phyloP scores from a whole-genome alignment of 1,140 invertebrate species.

The Lordiphosa collinella region DNA sequence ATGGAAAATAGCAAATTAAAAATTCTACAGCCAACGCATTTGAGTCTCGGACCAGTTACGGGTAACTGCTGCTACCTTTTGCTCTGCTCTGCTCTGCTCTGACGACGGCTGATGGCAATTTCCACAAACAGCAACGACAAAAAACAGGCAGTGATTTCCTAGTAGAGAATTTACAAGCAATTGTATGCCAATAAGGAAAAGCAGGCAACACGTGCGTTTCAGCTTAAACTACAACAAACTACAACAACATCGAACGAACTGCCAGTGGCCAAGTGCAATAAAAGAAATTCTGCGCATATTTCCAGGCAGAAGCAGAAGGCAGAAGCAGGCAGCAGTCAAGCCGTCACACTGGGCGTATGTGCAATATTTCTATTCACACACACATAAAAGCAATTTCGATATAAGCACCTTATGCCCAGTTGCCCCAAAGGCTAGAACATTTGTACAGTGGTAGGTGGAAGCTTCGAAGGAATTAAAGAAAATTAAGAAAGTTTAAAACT shows the following conservation, averaged over 20 bases:
- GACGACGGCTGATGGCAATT: constrained; percentile 56
- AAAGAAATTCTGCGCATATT: constrained; percentile 71
- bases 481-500: not conserved
- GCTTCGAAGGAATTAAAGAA: not conserved
- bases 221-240: constrained; percentile 16
- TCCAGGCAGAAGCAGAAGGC: constrained; percentile 31
- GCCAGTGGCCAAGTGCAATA: constrained; percentile 61
- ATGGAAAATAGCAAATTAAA: constrained; percentile 57
- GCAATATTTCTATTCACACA: constrained; percentile 32
- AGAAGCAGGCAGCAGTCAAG: constrained; percentile 35
- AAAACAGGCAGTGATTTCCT: constrained; percentile 41
- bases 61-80: not conserved
- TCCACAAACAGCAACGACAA: constrained; percentile 22
- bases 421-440: constrained; percentile 21
- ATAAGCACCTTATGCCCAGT: constrained; percentile 62
- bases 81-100: not conserved
- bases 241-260: constrained; percentile 24
- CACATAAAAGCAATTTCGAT: constrained; percentile 55
- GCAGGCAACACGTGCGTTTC: constrained; percentile 57
- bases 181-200: constrained; percentile 66
- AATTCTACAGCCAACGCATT: constrained; percentile 45
- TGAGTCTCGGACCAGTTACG: constrained; percentile 10
- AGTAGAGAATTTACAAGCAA: constrained; percentile 59
- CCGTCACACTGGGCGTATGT: constrained; percentile 50
- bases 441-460: constrained; percentile 19